These are phyloP conservation scores for Quadroppia sp. DNA, from an alignment of 2,888 invertebrate species.

Conservation along the genomic window DNA sequence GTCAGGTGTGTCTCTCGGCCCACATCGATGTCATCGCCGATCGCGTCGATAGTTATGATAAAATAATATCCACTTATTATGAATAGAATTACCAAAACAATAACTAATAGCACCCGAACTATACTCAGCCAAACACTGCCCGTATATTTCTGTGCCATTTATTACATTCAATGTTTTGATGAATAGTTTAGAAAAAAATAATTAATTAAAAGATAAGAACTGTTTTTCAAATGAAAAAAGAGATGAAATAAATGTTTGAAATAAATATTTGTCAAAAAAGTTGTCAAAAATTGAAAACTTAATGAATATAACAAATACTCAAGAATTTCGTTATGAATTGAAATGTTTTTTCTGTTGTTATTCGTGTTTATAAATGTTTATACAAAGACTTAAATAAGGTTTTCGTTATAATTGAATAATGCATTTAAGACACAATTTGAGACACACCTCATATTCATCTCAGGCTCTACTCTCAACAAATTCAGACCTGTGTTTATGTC, in stretches of 20 bases:
- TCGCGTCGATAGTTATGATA: constrained; percentile 40
- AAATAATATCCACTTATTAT: constrained; percentile 39
- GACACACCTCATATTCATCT: not conserved
- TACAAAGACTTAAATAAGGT: too few relatives aligned
- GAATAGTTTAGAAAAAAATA: too few relatives aligned
- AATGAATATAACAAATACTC: too few relatives aligned
- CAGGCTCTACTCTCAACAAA: not conserved
- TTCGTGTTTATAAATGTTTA: too few relatives aligned
- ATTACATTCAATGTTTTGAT: not conserved
- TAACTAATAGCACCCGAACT: constrained; percentile 22
- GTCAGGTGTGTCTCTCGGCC: constrained; percentile 40
- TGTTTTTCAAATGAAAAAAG: not conserved
- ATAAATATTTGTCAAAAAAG: not conserved
- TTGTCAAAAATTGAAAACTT: not conserved
- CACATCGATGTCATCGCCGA: constrained; percentile 41
- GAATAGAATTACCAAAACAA: constrained; percentile 34
- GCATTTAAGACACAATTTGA: not conserved
- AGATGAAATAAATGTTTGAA: not conserved
- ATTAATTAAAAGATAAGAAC: too few relatives aligned
- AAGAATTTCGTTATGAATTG: too few relatives aligned
- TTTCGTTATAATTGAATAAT: too few relatives aligned
- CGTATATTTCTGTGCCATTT: not conserved
- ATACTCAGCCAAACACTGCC: not conserved
- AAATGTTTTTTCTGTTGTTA: too few relatives aligned
- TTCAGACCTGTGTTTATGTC: not conserved